phyloP scores from a whole-genome alignment of 1,140 invertebrate species.

The Eriosoma lanigerum region DNA sequence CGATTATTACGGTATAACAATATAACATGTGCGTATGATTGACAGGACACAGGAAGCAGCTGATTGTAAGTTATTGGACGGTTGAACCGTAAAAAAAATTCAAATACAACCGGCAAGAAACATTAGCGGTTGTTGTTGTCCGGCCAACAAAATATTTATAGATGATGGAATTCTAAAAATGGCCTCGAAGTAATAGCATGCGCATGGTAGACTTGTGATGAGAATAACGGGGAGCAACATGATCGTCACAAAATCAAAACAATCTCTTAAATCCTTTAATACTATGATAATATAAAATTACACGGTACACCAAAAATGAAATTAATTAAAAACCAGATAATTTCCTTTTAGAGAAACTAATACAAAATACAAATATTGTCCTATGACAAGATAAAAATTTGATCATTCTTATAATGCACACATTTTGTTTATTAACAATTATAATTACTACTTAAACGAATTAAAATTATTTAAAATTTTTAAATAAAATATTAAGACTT shows the following conservation, averaged over 20 bases:
- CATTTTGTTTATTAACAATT: too few relatives aligned
- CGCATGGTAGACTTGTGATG: neutral
- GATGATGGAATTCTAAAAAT: constrained; percentile 34
- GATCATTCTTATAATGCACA: too few relatives aligned
- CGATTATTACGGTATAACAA: constrained; percentile 1
- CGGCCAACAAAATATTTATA: constrained; percentile 38
- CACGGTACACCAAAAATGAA: neutral
- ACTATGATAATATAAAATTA: neutral
- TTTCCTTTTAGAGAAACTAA: neutral
- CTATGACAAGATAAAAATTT: too few relatives aligned
- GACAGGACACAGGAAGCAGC: neutral
- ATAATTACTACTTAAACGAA: too few relatives aligned
- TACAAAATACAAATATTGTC: neutral
- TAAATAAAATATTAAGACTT: too few relatives aligned
- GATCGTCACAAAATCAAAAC: neutral
- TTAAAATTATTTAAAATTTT: too few relatives aligned
- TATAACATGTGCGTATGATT: neutral
- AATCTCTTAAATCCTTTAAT: neutral
- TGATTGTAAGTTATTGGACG: constrained; percentile 6
- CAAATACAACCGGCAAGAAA: constrained; percentile 40
- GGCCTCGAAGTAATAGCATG: neutral
- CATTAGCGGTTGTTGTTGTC: constrained; percentile 38
- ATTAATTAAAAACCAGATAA: neutral
- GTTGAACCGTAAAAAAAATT: constrained; percentile 22
- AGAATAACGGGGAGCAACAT: neutral